A percentile compares a stretch with the other conserved stretches of the same genome.
Conservation (phyloP, 2,113 vertebrate genomes). For the Beaufortia kweichowensis region DNA sequence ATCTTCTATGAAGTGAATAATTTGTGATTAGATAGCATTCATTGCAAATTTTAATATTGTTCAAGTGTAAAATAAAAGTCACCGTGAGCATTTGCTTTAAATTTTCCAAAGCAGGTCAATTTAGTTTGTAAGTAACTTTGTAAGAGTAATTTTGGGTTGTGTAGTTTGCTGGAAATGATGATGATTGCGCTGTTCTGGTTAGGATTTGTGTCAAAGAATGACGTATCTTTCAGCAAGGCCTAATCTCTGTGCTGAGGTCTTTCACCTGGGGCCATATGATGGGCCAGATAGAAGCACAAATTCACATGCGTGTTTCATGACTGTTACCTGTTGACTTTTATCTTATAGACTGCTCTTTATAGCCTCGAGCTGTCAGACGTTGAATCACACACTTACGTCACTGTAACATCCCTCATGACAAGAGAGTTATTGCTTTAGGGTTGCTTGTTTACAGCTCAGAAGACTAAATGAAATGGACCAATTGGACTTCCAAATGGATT, state of each 20-base stretch:
- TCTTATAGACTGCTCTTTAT: slow-evolving; percentile 22
- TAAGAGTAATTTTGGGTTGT: not conserved
- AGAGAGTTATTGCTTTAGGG: not conserved
- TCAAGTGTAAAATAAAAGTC: not conserved
- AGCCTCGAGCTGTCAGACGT: slow-evolving; percentile 30
- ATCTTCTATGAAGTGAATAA: not conserved
- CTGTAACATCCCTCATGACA: not conserved
- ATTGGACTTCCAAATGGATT: too few relatives aligned
- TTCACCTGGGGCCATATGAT: not conserved
- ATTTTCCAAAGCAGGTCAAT: not conserved
- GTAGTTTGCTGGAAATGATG: not conserved
- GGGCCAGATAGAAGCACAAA: slow-evolving; percentile 24
- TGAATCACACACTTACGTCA: slow-evolving; percentile 43
- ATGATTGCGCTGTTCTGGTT: not conserved
- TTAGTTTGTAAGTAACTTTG: not conserved
- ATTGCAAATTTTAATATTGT: not conserved
- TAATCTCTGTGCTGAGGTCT: slow-evolving; percentile 6
- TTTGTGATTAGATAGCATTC: not conserved
- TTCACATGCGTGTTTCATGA: slow-evolving; percentile 23
- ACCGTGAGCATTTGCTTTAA: not conserved
- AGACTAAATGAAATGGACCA: not conserved
- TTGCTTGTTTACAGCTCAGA: not conserved
- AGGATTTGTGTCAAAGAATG: not conserved
- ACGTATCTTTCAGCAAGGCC: not conserved
- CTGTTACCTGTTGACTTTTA: slow-evolving; percentile 46